Conservation (phyloP, 2,888 invertebrate species). For the Halictus quadricinctus region DNA sequence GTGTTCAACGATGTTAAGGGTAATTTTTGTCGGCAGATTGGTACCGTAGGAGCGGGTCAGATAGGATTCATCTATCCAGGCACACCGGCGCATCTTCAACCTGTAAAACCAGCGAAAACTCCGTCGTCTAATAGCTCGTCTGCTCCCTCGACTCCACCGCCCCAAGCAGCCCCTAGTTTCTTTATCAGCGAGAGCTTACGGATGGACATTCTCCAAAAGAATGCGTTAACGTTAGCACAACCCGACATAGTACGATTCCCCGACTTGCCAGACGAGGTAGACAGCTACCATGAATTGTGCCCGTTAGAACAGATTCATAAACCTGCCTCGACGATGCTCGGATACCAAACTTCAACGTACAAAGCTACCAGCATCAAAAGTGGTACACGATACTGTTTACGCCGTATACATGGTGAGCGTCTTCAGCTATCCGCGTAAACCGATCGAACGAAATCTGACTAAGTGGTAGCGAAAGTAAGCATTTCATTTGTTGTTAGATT, state of each 20-base stretch:
- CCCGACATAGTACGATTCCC: slow-evolving; percentile 87
- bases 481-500: slow-evolving; percentile 84
- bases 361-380: slow-evolving; percentile 95
- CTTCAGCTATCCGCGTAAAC: background rate
- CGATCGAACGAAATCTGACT: background rate
- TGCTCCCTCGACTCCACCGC: slow-evolving; percentile 78
- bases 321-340: slow-evolving; percentile 88
- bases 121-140: slow-evolving; percentile 75
- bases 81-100: slow-evolving; percentile 85
- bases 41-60: slow-evolving; percentile 73
- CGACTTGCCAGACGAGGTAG: slow-evolving; percentile 93
- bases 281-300: slow-evolving; percentile 93
- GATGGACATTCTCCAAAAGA: slow-evolving; percentile 89
- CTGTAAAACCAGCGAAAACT: slow-evolving; percentile 83
- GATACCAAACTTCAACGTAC: slow-evolving; percentile 92
- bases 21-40: slow-evolving; percentile 68
- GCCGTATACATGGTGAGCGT: slow-evolving; percentile 91
- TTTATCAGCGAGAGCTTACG: slow-evolving; percentile 94
- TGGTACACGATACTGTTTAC: slow-evolving; percentile 92
- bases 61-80: slow-evolving; percentile 86
- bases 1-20: background rate
- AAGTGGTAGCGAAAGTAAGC: slow-evolving; percentile 42
- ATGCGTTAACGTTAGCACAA: slow-evolving; percentile 89
- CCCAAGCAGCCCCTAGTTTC: slow-evolving; percentile 85
- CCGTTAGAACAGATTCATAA: slow-evolving; percentile 90